Evolutionary conservation across 1,140 invertebrate genomes (phyloP).

Genomic region (Apis laboriosa): DNA sequence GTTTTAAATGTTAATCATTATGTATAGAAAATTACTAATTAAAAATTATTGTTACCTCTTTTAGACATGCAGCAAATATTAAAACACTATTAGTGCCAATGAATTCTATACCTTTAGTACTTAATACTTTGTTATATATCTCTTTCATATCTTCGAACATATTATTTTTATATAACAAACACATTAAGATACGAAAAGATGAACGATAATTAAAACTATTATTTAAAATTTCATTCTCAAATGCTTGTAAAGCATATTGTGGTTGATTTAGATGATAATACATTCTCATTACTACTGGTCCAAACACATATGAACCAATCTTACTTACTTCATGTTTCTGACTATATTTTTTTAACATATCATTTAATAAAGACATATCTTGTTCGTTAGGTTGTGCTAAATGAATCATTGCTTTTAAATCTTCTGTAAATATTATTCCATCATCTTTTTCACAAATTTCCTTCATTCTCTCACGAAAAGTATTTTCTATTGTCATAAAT

Average conservation of each 20-base stretch:
- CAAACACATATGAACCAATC: constrained; percentile 91
- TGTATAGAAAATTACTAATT: background rate
- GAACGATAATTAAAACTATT: constrained; percentile 88
- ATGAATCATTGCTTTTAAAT: constrained; percentile 91
- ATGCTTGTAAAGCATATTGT: constrained; percentile 85
- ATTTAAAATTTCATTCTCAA: constrained; percentile 83
- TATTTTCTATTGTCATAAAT: constrained; percentile 83
- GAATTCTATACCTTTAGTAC: constrained; percentile 83
- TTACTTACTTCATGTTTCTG: constrained; percentile 86
- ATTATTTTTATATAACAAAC: constrained; percentile 86
- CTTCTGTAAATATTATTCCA: constrained; percentile 91
- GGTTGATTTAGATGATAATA: constrained; percentile 87
- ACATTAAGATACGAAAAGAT: constrained; percentile 86
- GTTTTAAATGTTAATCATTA: constrained; percentile 16
- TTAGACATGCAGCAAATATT: constrained; percentile 87
- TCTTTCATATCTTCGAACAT: constrained; percentile 86
- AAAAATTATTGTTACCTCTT: constrained; percentile 83
- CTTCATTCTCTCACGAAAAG: constrained; percentile 86
- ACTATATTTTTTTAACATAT: constrained; percentile 88
- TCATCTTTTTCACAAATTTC: constrained; percentile 80
- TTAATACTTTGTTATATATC: constrained; percentile 83
- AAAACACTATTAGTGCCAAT: constrained; percentile 85
- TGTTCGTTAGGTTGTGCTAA: constrained; percentile 82
- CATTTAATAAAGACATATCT: constrained; percentile 84
- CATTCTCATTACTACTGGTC: constrained; percentile 91